Percentiles rank a stretch among this genome's conserved stretches.
Conservation (phyloP, 2,113 vertebrate genomes). For the Serinus canaria region DNA sequence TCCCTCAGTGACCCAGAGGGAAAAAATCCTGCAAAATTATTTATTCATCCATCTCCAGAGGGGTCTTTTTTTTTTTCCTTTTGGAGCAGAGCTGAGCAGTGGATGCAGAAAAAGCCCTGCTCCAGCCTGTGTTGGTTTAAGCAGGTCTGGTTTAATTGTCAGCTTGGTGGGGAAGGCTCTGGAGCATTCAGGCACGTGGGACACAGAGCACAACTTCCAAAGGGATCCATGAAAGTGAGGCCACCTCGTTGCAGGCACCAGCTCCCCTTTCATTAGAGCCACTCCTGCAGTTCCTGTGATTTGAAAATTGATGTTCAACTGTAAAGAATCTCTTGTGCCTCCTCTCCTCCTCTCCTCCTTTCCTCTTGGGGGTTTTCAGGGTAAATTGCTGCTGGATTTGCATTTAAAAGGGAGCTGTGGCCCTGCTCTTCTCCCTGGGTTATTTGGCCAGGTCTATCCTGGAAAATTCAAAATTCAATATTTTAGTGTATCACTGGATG, state of each 20-base stretch:
- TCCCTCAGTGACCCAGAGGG: accelerated
- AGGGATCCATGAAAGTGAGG: neutral
- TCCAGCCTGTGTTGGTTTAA: neutral
- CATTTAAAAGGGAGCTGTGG: neutral
- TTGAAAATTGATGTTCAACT: neutral
- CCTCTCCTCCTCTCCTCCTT: neutral
- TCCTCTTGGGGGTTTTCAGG: neutral
- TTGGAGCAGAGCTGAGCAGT: neutral
- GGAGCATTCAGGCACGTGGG: neutral
- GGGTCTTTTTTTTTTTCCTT: accelerated
- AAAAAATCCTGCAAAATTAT: neutral
- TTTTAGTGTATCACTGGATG: accelerated
- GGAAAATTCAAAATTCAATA: neutral
- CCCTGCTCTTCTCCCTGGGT: neutral
- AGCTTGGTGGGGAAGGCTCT: neutral
- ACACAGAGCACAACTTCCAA: neutral
- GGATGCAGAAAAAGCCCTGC: neutral
- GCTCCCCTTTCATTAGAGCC: neutral
- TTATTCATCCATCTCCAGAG: neutral
- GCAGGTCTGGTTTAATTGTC: neutral
- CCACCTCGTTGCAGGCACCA: neutral
- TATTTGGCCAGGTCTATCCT: neutral
- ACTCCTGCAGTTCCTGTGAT: neutral
- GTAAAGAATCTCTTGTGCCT: neutral
- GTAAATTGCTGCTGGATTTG: neutral